Evolutionary conservation across 2,888 invertebrate genomes (phyloP), one percentile per base, ranked within the genome.

Genomic region (Cephus runcator): DNA sequence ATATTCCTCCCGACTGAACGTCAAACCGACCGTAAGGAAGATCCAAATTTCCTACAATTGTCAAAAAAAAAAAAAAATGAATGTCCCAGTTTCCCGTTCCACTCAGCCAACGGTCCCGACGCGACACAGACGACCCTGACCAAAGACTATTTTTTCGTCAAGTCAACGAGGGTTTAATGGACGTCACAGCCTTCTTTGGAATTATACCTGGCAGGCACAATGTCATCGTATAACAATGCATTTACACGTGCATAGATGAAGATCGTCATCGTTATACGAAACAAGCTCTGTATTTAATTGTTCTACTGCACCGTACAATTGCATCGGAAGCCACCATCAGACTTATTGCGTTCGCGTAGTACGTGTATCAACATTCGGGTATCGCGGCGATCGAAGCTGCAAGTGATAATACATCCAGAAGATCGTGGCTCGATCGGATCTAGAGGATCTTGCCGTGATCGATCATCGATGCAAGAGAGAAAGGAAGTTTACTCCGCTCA

Each of bases 81-180:
- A 56, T 56, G 9, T 56, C 56, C 73, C 74, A 76, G 71, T 75
- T 68, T 76, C 78, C 84, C 83, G 85, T 85, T 89, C 88, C 90
- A 88, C 87, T 86, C 86, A 85, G 87, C 89, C 90, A 89, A 90
- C 90, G 88, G 87, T 90, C 90, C 89, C 90, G 90, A 90, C 90
- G 89, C 89, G 86, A 90, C 88, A 86, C 88, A 87, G 88, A 87
- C 89, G 83, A 85, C 86, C 84, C 85, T 82, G 84, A 83, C 85
- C 79, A 84, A 84, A 81, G 80, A 84, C 84, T 73, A 73, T 73
- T 76, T 77, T 35, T 81, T 77, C 80, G 85, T 83, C 84, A 85
- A 84, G 80, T 76, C 83, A 84, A 83, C 81, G 82, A 23, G 56
- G 56, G 56, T 83, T 83, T 82, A 77, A 83, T 83, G 79, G 81